These are phyloP conservation scores for Murina feae DNA, from an alignment of 2,113 vertebrate species.

Conservation along the genomic window DNA sequence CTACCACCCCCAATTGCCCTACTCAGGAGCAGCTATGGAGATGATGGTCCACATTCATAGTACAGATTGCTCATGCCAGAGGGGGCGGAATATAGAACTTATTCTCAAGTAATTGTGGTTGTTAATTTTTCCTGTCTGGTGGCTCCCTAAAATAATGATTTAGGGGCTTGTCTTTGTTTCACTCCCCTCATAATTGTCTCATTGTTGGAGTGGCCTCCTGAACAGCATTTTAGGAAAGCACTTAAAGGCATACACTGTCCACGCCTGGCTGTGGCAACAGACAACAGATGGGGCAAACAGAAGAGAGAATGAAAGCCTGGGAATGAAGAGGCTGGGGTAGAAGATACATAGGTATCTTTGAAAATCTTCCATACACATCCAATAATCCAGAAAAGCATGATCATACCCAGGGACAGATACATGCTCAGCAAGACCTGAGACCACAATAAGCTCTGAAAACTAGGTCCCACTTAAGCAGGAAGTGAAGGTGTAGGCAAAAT, in stretches of 20 bases:
- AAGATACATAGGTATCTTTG: background rate
- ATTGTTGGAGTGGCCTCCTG: background rate
- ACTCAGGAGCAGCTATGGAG: background rate
- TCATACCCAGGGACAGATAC: background rate
- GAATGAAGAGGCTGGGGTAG: background rate
- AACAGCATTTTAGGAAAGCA: background rate
- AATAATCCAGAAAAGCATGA: background rate
- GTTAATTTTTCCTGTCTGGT: background rate
- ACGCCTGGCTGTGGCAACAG: background rate
- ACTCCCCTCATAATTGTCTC: background rate
- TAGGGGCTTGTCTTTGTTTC: background rate
- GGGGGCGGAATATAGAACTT: background rate
- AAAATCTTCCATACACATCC: background rate
- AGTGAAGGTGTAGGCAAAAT: background rate
- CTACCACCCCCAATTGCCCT: background rate
- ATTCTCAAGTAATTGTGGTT: background rate
- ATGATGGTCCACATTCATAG: background rate
- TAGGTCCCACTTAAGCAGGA: background rate
- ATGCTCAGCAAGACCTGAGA: background rate
- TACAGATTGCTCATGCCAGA: background rate
- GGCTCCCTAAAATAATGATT: background rate
- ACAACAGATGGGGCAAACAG: background rate
- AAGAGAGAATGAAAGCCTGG: background rate
- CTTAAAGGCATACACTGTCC: background rate
- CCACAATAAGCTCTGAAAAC: background rate